Base-by-base conservation (phyloP, 2,888 invertebrate species). In the Smittia aterrima region DNA sequence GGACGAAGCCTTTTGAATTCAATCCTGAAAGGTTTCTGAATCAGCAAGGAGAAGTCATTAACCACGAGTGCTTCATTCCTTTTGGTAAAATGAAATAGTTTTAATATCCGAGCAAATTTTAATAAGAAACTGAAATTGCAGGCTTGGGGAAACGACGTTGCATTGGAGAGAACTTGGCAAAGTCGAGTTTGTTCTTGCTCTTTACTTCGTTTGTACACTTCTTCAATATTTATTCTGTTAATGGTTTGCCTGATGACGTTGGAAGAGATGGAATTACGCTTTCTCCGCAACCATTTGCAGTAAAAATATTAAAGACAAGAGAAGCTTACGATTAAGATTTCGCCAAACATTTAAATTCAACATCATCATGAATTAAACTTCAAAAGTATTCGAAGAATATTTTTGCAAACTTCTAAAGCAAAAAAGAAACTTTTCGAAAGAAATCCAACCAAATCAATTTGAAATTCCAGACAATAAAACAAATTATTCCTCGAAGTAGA, bases 71-170 rank as follows among this genome's bases (percentile, higher is more conserved):
- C 77, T 85, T 87, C 78, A 85, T 88, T 75, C 86, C 87, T 9
- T 92, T 91, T 78, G 90, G 91, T 75, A 82, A 86, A 79, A 91
- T 91, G 90, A 81, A 79, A n/a, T n/a, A n/a, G n/a, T n/a, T 47
- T 47, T 11, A 9, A 6, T 32, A 32, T 32, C 16, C 47, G 11
- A 47, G 16, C 13, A 6, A 47, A 13, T n/a, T 11, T 47, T 2
- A 47, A 13, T 47, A 3, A 47, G 16, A 47, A 47, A n/a, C n/a
- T 11, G 1, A 25, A 38, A 27, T 22, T 40, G 38, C 38, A 72
- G 53, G 27, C 32, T 27, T 38, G 76, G 78, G 78, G 6, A 78
- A 78, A 76, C 73, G 89, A 75, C 84, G 88, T 16, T 90, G 90
- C 78, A 83, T 89, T 0, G 90, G 89, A 0, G 89, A 89, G 79